Evolutionary conservation across 1,140 invertebrate species (phyloP).

Genomic region (Goniozus legneri): DNA sequence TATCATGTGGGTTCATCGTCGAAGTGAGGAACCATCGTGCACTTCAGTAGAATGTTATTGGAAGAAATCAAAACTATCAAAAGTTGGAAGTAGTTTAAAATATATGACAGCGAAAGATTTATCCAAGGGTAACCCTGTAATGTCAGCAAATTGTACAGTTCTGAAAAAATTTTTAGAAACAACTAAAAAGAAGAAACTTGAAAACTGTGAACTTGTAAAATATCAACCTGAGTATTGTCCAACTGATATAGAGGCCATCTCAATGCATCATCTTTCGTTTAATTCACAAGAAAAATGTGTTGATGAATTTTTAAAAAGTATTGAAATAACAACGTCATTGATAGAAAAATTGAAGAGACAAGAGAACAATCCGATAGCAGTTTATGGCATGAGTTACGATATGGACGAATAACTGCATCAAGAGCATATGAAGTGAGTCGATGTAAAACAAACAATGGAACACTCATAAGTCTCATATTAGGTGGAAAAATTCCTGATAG

Average conservation of each 20-base stretch:
- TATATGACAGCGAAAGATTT: too few species aligned
- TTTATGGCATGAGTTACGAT: conserved; percentile 32
- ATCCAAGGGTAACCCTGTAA: too few species aligned
- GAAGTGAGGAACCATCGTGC: conserved; percentile 17
- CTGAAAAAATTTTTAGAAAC: neutral
- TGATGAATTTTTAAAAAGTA: conserved; percentile 20
- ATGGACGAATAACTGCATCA: conserved; percentile 38
- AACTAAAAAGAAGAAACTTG: neutral
- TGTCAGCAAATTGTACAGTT: too few species aligned
- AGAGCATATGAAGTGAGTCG: conserved; percentile 31
- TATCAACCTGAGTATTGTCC: too few species aligned
- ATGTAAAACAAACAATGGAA: conserved; percentile 29
- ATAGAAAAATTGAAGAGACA: conserved; percentile 13
- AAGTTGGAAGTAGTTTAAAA: too few species aligned
- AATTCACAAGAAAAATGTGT: neutral
- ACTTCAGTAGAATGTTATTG: conserved; percentile 21
- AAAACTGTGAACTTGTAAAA: neutral
- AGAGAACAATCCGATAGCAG: conserved; percentile 18
- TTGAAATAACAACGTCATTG: conserved; percentile 6
- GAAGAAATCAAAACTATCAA: conserved; percentile 25
- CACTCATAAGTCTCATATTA: conserved; percentile 27
- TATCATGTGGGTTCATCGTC: conserved; percentile 21
- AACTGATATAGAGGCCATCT: too few species aligned
- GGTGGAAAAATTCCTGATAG: conserved; percentile 21
- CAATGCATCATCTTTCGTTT: too few species aligned